Evolutionary conservation across 2,888 invertebrate genomes (phyloP).

Genomic region (Sussaba pulchella): DNA sequence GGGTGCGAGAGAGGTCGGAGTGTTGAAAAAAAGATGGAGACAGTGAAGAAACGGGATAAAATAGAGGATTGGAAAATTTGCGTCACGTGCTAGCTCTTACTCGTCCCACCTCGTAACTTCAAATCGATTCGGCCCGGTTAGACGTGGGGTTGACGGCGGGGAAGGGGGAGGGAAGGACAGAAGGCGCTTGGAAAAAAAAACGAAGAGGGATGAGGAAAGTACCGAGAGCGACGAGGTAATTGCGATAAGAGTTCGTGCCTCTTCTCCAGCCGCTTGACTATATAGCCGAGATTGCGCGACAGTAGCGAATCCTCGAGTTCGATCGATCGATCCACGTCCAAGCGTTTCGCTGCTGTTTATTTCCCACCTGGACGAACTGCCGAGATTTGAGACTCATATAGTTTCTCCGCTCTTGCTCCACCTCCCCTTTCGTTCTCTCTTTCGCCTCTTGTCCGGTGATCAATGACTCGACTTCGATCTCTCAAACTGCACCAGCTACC

Average conservation of each 20-base stretch:
- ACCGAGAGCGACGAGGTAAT: slow-evolving; percentile 70
- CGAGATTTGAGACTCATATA: slow-evolving; percentile 25
- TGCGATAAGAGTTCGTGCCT: slow-evolving; percentile 72
- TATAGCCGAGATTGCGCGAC: slow-evolving; percentile 45
- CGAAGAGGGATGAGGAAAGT: slow-evolving; percentile 38
- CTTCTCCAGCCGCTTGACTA: slow-evolving; percentile 53
- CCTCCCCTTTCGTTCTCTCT: slow-evolving; percentile 6
- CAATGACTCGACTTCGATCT: slow-evolving; percentile 37
- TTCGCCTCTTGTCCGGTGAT: slow-evolving; percentile 31
- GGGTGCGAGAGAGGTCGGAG: slow-evolving; percentile 5
- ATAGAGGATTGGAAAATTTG: slow-evolving; percentile 59
- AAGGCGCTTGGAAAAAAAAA: background rate
- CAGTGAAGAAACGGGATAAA: background rate
- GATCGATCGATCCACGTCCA: slow-evolving; percentile 58
- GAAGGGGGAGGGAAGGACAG: slow-evolving; percentile 18
- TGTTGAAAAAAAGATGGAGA: slow-evolving; percentile 15
- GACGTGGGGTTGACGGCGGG: slow-evolving; percentile 26
- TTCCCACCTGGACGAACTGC: slow-evolving; percentile 37
- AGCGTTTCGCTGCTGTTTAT: slow-evolving; percentile 39
- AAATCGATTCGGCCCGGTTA: slow-evolving; percentile 69
- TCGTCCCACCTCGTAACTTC: slow-evolving; percentile 64
- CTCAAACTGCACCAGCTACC: slow-evolving; percentile 10
- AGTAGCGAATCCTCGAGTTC: slow-evolving; percentile 28
- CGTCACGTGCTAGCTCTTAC: slow-evolving; percentile 69
- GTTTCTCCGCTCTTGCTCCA: slow-evolving; percentile 12